Evolutionary conservation across 2,888 invertebrate species (phyloP).

Genomic region (Phortica magna): DNA sequence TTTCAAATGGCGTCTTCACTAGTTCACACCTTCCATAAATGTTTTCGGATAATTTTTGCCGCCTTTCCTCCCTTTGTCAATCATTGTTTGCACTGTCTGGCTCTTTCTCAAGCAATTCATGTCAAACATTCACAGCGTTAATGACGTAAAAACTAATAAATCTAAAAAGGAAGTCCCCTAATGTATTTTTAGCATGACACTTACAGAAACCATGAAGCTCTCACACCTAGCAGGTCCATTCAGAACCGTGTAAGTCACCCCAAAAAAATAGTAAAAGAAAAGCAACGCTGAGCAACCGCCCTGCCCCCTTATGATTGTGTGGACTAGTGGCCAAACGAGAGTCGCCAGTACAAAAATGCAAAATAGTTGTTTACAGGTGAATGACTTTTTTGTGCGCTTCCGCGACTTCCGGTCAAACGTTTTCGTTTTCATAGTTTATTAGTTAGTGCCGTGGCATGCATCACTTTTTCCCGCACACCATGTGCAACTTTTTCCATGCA

Average conservation of each 20-base stretch:
- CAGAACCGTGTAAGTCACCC: background rate
- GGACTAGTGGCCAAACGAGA: background rate
- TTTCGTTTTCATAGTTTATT: conserved; percentile 63
- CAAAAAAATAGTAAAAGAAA: background rate
- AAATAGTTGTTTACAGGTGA: conserved; percentile 68
- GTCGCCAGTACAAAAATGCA: conserved; percentile 41
- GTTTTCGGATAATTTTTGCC: too few relatives aligned
- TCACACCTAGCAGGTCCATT: conserved; percentile 8
- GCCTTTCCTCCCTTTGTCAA: too few relatives aligned
- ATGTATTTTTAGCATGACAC: background rate
- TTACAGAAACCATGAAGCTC: conserved; percentile 2
- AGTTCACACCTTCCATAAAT: too few relatives aligned
- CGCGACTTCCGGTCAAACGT: conserved; percentile 75
- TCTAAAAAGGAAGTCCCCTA: background rate
- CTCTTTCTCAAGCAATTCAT: too few relatives aligned
- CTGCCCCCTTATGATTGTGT: background rate
- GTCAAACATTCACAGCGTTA: background rate
- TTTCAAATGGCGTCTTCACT: too few relatives aligned
- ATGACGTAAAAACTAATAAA: background rate
- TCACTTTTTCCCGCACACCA: background rate
- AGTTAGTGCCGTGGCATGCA: conserved; percentile 8
- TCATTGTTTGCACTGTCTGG: too few relatives aligned
- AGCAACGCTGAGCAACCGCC: background rate
- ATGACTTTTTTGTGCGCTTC: conserved; percentile 74
- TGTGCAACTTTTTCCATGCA: background rate